Evolutionary conservation across 2,797 vertebrate species (phyloP), one percentile per base, ranked within the genome.

Genomic region (Melopsittacus undulatus): DNA sequence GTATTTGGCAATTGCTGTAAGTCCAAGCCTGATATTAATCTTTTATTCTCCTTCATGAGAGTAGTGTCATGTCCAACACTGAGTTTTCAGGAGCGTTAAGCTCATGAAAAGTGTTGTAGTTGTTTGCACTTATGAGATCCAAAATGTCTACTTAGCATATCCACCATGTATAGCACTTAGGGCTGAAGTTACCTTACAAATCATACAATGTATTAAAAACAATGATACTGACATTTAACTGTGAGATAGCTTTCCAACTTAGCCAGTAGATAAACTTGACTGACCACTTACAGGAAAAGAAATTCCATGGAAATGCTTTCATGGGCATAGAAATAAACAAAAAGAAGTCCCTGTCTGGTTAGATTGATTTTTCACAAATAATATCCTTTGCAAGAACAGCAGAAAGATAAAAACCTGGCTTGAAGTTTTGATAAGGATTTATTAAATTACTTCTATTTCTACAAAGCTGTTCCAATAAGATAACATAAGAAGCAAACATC

Each of bases 361-460:
- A 90, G 84, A 87, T 74, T 70, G 7, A 17, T 74, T 88, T 94
- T 94, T 57, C 45, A 40, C n/a, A 79, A 95, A 82, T 72, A 81
- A 94, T 91, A 88, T 38, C 54, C 67, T 90, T 87, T 89, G 56
- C 67, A 89, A 84, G 74, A 94, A 66, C 19, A 89, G 67, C 2
- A 5, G 57, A 90, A 94, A 90, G 94, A 85, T 94, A 94, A 93
- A 94, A 94, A 62, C 51, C n/a, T 56, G 67, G 42, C 49, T 79
- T 89, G 54, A 85, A 89, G 68, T 56, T 91, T 89, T 92, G 84
- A 78, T 83, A 86, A 89, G 57, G 42, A 83, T 38, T 85, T 89
- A 89, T 78, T 91, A 72, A 89, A 89, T 78, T 4, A 66, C 3
- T 83, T 76, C 34, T 90, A 29, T 79, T 86, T 82, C 86, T 84